Percentiles rank a stretch among this genome's conserved stretches.
Conservation (phyloP, 2,113 vertebrate species). For the Megalops atlanticus region DNA sequence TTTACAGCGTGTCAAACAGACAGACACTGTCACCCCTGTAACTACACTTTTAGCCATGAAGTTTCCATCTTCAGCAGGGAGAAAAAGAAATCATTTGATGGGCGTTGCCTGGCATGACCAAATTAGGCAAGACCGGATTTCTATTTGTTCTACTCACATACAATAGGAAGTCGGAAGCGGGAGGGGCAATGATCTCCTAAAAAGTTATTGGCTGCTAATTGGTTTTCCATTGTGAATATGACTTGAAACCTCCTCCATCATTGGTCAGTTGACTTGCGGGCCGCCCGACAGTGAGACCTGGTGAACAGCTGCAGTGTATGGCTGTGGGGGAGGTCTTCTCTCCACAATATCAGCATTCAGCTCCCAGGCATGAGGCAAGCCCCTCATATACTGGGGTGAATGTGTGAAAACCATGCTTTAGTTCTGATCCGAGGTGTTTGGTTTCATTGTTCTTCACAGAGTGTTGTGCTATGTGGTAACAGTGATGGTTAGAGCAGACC, state of each 20-base stretch:
- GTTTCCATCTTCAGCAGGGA: constrained; percentile 54
- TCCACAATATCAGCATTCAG: constrained; percentile 5
- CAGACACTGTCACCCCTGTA: constrained; percentile 65
- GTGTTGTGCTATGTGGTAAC: not conserved
- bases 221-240: constrained; percentile 56
- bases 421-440: not conserved
- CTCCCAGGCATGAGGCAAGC: not conserved
- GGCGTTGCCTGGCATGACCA: too few relatives aligned
- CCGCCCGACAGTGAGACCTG: constrained; percentile 65
- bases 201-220: constrained; percentile 57
- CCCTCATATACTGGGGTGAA: not conserved
- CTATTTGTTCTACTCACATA: not conserved
- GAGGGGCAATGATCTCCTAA: constrained; percentile 17
- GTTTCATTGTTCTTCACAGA: constrained; percentile 1
- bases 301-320: constrained; percentile 67
- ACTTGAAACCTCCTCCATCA: constrained; percentile 54
- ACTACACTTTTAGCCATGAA: constrained; percentile 55
- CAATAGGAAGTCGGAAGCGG: not conserved
- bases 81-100: not conserved
- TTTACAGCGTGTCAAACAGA: constrained; percentile 68
- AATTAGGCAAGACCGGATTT: not conserved
- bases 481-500: not conserved
- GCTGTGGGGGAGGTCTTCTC: constrained; percentile 38
- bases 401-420: constrained; percentile 4
- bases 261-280: constrained; percentile 43